Percentiles rank a stretch among this genome's conserved stretches.
These are phyloP conservation scores for Allacma fusca DNA, from an alignment of 2,888 invertebrate genomes.

Conservation along the genomic window DNA sequence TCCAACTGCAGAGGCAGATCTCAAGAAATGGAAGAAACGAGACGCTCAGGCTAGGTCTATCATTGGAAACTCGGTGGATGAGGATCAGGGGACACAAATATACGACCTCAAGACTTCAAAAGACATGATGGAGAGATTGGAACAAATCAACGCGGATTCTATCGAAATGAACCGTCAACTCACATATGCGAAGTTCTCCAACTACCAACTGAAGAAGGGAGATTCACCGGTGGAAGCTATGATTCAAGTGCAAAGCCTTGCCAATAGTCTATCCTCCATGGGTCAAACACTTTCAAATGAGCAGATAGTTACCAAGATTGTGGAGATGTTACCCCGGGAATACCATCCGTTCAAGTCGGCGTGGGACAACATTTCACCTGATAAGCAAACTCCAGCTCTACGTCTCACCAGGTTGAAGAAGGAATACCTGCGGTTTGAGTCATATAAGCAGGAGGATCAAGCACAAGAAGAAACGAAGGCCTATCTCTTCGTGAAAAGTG, in stretches of 20 bases:
- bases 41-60: too few relatives aligned
- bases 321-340: slow-evolving; percentile 26
- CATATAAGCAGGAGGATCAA: not conserved
- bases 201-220: not conserved
- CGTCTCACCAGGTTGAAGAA: slow-evolving; percentile 17
- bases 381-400: slow-evolving; percentile 21
- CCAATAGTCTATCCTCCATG: slow-evolving; percentile 29
- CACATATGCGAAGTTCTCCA: not conserved
- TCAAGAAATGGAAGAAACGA: too few relatives aligned
- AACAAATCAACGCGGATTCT: not conserved
- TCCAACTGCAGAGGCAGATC: too few relatives aligned
- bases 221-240: slow-evolving; percentile 22
- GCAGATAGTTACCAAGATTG: slow-evolving; percentile 35
- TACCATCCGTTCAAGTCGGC: slow-evolving; percentile 40
- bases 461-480: not conserved
- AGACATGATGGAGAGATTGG: not conserved
- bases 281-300: slow-evolving; percentile 10
- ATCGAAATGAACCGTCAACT: not conserved
- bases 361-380: slow-evolving; percentile 41
- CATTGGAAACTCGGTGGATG: not conserved
- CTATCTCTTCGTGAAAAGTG: not conserved
- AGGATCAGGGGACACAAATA: not conserved
- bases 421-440: too few relatives aligned
- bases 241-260: slow-evolving; percentile 30
- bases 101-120: not conserved